Conservation (phyloP, 2,797 vertebrate genomes). For the Tympanoctomys barrerae region DNA sequence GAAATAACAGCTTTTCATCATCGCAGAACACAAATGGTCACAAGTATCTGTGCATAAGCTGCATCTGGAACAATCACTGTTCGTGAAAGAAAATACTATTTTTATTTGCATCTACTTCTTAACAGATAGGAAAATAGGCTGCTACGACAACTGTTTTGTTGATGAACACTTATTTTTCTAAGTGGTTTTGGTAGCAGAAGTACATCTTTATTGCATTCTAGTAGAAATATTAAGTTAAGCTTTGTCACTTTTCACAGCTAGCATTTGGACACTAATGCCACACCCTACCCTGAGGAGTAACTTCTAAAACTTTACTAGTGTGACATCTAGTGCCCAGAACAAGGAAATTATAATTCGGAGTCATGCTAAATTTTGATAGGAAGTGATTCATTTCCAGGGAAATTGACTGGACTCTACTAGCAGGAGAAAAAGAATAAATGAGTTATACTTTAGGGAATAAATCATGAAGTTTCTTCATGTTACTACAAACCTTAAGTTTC, state of each 20-base stretch:
- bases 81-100: conserved; percentile 22
- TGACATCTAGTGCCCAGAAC: conserved; percentile 86
- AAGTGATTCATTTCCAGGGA: background rate
- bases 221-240: conserved; percentile 48
- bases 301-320: conserved; percentile 82
- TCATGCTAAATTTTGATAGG: background rate
- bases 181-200: conserved; percentile 12
- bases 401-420: background rate
- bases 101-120: conserved; percentile 1
- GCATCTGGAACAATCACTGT: conserved; percentile 13
- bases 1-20: background rate
- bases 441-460: background rate
- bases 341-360: conserved; percentile 55
- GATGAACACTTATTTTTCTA: background rate
- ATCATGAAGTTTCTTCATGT: background rate
- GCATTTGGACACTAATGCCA: conserved; percentile 8
- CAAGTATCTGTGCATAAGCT: background rate
- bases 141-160: conserved; percentile 29
- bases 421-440: background rate
- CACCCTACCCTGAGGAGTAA: conserved; percentile 52
- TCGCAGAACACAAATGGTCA: conserved; percentile 39
- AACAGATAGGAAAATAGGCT: background rate
- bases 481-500: background rate
- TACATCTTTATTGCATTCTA: background rate
- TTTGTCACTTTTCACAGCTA: conserved; percentile 34